Percentiles rank a stretch among this genome's conserved stretches.
These are phyloP conservation scores for Hiodon tergisus DNA, from an alignment of 2,113 vertebrate genomes.

Conservation along the genomic window DNA sequence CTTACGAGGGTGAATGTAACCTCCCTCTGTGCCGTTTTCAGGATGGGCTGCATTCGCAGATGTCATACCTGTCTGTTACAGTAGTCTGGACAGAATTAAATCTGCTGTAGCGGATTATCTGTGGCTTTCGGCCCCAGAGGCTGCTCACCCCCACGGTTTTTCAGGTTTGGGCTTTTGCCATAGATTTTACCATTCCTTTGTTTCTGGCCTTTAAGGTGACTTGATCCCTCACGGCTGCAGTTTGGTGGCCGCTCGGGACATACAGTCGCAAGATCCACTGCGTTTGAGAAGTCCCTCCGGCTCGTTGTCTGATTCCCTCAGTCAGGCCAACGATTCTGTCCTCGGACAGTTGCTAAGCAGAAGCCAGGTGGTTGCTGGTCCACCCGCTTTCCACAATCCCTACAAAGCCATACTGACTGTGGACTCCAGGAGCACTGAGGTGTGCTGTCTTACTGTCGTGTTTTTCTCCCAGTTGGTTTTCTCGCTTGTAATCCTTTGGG, in stretches of 20 bases:
- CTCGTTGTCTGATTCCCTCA: slow-evolving; percentile 36
- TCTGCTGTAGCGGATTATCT: no score
- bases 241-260: slow-evolving; percentile 56
- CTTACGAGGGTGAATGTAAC: no score
- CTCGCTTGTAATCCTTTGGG: background rate
- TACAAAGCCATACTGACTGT: slow-evolving; percentile 75
- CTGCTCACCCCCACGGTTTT: no score
- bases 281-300: slow-evolving; percentile 21
- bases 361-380: slow-evolving; percentile 41
- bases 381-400: slow-evolving; percentile 55
- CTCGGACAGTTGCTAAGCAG: slow-evolving; percentile 46
- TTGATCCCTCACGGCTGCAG: slow-evolving; percentile 62
- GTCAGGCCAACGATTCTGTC: slow-evolving; percentile 60
- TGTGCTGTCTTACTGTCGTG: slow-evolving; percentile 22
- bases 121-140: no score
- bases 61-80: no score
- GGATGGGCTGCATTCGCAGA: no score
- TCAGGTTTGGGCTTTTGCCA: no score
- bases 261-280: slow-evolving; percentile 44
- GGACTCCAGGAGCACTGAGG: slow-evolving; percentile 70
- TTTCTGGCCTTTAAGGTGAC: slow-evolving; percentile 53
- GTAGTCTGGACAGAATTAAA: no score
- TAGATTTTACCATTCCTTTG: background rate
- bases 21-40: no score
- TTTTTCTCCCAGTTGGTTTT: background rate